A percentile compares a stretch with the other conserved stretches of the same genome.
These are phyloP conservation scores for Drosophila orena DNA, from an alignment of 1,140 invertebrate species.

Conservation along the genomic window DNA sequence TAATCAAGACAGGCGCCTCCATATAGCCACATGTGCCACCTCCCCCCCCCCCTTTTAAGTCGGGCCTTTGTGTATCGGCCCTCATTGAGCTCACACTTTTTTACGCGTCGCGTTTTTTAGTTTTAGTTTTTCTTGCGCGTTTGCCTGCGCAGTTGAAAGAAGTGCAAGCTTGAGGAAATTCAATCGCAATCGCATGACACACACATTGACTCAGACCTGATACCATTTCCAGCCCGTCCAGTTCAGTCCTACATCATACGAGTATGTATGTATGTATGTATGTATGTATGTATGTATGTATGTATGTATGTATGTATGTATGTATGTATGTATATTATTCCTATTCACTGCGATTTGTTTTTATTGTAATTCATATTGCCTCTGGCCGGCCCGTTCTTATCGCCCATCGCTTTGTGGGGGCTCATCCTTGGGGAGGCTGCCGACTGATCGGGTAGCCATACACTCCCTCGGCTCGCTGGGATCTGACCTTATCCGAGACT, in stretches of 20 bases:
- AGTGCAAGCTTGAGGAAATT: conserved; percentile 70
- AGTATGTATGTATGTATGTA: too few relatives aligned
- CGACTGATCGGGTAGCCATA: conserved; percentile 20
- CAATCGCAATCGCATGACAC: conserved; percentile 68
- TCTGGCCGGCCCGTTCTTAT: conserved; percentile 9
- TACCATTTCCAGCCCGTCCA: conserved; percentile 15
- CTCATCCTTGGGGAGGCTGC: conserved; percentile 24
- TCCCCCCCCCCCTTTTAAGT: conserved; percentile 14
- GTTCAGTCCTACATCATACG: background rate
- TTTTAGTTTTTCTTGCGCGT: conserved; percentile 32
- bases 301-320: too few relatives aligned
- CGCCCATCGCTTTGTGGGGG: conserved; percentile 31
- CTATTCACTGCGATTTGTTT: conserved; percentile 10
- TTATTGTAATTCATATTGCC: conserved; percentile 23
- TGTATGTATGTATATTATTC: too few relatives aligned
- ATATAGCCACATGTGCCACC: background rate
- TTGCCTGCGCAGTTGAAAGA: conserved; percentile 75
- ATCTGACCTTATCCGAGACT: conserved; percentile 56
- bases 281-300: too few relatives aligned
- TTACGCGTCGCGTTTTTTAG: conserved; percentile 31
- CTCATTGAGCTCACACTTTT: conserved; percentile 25
- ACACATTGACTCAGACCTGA: conserved; percentile 29
- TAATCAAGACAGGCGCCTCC: conserved; percentile 60
- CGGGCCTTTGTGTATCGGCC: conserved; percentile 63
- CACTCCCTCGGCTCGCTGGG: conserved; percentile 15